Base-by-base conservation (phyloP, 1,140 invertebrate species). In the Drosophila willistoni region DNA sequence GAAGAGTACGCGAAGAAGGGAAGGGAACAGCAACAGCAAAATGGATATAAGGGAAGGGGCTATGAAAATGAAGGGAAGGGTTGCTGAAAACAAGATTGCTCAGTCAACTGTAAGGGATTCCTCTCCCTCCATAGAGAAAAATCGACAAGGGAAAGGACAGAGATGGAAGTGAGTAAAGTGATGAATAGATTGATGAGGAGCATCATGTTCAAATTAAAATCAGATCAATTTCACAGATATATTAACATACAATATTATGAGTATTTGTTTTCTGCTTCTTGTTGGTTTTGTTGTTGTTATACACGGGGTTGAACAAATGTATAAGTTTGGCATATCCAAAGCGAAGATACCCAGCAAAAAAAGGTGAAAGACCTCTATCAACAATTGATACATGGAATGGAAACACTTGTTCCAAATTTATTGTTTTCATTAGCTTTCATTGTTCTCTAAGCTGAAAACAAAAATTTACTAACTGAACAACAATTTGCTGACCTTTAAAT, bases 201-300 rank as follows among this genome's bases (percentile, higher is more conserved):
- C 68, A 68, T 60, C 63, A 73, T 78, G 77, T 77, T 83, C 54
- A 87, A 87, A 87, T 87, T 87, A 87, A 86, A 89, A 87, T 87
- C 70, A 87, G 83, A 87, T 87, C 83, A 87, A 87, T 87, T 87
- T 79, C 84, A 87, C 79, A 83, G 83, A 87, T 87, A 89, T 83
- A 89, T 83, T 82, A 87, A 79, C 84, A 87, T 83, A 68, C 63
- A 73, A 68, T 75, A 47, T 22, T 47, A 54, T 64, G 33, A 22
- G 44, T 64, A 79, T 66, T 66, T 81, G 59, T 65, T 55, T 22
- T 51, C 82, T 69, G 83, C 68, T 82, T 68, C 29, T 72, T 73
- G 7, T 47, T 47, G 2, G 9, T 7, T 6, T 47, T 17, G 29
- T 72, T 73, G 19, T 47, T 17, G 14, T 47, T 17, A 17, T 47